Conservation (phyloP, 2,797 vertebrate species). For the Moxostoma hubbsi region DNA sequence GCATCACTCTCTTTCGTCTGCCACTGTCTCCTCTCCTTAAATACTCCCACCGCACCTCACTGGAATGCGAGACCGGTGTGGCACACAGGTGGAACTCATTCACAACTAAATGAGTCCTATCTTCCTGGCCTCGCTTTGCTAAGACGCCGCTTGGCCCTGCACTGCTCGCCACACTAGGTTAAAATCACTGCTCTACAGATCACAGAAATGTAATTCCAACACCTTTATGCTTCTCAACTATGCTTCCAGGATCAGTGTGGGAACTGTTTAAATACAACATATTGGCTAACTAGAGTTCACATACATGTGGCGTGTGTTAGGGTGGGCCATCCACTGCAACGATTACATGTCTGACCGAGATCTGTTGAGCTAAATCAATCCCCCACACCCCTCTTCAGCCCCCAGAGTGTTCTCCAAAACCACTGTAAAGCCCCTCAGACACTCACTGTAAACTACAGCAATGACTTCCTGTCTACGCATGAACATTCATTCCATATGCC, state of each 20-base stretch:
- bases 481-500: slow-evolving; percentile 1
- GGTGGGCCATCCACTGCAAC: slow-evolving; percentile 3
- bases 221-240: not conserved
- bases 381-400: not conserved
- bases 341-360: slow-evolving; percentile 23
- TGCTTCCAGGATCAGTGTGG: not conserved
- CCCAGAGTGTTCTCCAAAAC: not conserved
- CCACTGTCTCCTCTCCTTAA: no score
- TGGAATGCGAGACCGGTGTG: no score
- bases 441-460: slow-evolving; percentile 16
- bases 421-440: slow-evolving; percentile 15
- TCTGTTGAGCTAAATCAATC: not conserved
- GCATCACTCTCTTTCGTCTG: no score
- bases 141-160: no score
- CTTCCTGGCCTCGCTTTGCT: no score
- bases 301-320: not conserved
- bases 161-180: no score
- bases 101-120: no score
- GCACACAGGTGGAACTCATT: no score
- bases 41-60: no score
- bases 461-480: not conserved
- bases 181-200: not conserved
- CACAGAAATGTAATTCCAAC: not conserved
- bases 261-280: slow-evolving; percentile 4
- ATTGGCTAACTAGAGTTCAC: not conserved